Evolutionary conservation across 64 coral and sea anemone species (phyloP), one percentile per base, ranked within the genome.

Genomic region (Actinia equina): DNA sequence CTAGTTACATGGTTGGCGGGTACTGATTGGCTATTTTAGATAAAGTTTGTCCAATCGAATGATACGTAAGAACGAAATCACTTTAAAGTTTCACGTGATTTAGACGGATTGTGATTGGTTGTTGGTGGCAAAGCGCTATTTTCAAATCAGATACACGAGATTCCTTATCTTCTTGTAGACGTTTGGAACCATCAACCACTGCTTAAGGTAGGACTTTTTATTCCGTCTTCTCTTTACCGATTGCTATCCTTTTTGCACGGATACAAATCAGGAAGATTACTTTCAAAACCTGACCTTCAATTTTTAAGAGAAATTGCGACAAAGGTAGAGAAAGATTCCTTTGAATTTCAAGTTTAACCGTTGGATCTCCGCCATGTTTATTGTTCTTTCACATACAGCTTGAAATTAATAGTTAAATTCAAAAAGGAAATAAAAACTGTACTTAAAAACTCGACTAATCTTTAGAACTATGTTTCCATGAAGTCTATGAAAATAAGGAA

Each of bases 11-110:
- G 69, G 27, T 74, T 74, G 23, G 69, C 69, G 20, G 1, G 69
- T 12, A 82, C 17, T 93, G 82, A 96, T 96, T 96, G 94, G 94
- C 79, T 83, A 84, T 85, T 41, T 59, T 25, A 2, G 4, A 81
- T 44, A 25, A 22, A 20, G 3, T 2, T 44, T 41, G 25, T 67
- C 92, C 92, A 94, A 89, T 94, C 59, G 87, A 69, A 79, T 57
- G 17, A 71, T 13, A 18, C 44, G 59, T 58, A 77, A 76, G 44
- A 79, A 62, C 23, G 2, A 49, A 51, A 3, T 46, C 9, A 52
- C 44, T 89, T 89, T 52, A 89, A 81, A 81, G 87, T 55, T 77
- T 25, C 78, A 81, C 78, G 78, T 81, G 78, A 81, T 81, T 4
- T 88, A 49, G 44, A 26, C 14, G 43, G 45, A 23, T 46, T 69